Evolutionary conservation across 2,888 invertebrate species (phyloP).

Genomic region (Coenonympha arcania): DNA sequence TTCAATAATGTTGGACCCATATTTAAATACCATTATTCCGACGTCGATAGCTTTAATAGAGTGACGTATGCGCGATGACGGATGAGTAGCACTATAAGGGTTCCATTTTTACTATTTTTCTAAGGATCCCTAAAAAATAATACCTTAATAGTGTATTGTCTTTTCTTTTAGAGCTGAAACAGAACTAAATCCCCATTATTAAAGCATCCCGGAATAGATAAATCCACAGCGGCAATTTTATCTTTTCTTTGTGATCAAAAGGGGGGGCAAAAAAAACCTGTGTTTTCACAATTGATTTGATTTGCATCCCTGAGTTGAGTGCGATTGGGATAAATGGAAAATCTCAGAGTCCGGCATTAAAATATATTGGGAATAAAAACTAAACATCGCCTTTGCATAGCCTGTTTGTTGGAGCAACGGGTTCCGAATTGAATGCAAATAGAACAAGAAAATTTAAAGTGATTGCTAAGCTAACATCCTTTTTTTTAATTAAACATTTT

Average conservation of each 20-base stretch:
- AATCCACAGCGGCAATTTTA: background rate
- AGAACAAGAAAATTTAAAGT: background rate
- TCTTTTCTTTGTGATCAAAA: constrained; percentile 8
- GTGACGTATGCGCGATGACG: no score
- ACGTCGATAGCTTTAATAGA: no score
- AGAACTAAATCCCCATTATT: background rate
- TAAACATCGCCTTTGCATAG: background rate
- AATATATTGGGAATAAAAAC: background rate
- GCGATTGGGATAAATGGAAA: constrained; percentile 1
- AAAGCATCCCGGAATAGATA: background rate
- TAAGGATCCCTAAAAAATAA: no score
- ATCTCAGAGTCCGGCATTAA: background rate
- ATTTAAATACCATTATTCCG: no score
- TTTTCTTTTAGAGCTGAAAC: background rate
- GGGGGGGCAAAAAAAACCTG: constrained; percentile 5
- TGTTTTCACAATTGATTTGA: constrained; percentile 15
- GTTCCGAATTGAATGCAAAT: background rate
- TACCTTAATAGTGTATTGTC: no score
- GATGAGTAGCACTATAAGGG: no score
- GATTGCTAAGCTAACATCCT: background rate
- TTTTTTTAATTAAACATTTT: no score
- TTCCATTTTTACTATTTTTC: no score
- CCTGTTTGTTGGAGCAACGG: background rate
- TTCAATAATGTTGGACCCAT: no score
- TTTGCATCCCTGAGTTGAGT: constrained; percentile 4